Evolutionary conservation across 2,113 vertebrate genomes (phyloP), one percentile per base, ranked within the genome.

Genomic region (Lophius piscatorius): DNA sequence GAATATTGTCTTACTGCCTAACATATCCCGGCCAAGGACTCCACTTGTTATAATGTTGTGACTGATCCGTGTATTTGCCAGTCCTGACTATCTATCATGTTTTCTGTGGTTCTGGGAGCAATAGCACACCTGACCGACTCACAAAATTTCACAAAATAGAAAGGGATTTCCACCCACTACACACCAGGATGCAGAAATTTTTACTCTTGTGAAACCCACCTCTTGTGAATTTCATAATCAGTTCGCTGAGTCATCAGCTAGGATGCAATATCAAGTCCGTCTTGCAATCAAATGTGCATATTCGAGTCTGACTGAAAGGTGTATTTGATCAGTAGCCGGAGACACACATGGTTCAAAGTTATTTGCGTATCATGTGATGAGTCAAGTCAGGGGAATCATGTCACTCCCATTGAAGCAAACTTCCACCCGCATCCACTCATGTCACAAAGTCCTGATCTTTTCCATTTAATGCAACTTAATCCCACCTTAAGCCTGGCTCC

Each of bases 211-310:
- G 63, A 58, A 56, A 44, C 39, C 14, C 44, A 44, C 13, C 23
- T 50, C 58, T 18, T n/a, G 59, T 52, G 40, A 61, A 31, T 2
- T 63, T 67, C 23, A 12, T 38, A 56, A 71, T 60, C 47, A 74
- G 55, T 70, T 38, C 55, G 66, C 66, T 77, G 76, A 87, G 76
- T 83, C 76, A 80, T 74, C 70, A 69, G 47, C 39, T 21, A n/a
- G 29, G 28, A 16, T 44, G 39, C 50, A 63, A 48, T 26, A 46
- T 47, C 17, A n/a, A 8, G 18, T 11, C 26, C 8, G 26, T 34
- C 20, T 21, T 51, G 23, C n/a, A 17, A 21, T 63, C 35, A 48
- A 14, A 50, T 35, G 24, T 12, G 21, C 29, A 11, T 17, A 38
- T 26, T 14, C 3, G 31, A 14, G 6, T 28, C 12, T 42, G 23